Percentiles rank a stretch among this genome's conserved stretches.
Conservation (phyloP, 2,888 invertebrate species). For the Drosophila buzzatii region DNA sequence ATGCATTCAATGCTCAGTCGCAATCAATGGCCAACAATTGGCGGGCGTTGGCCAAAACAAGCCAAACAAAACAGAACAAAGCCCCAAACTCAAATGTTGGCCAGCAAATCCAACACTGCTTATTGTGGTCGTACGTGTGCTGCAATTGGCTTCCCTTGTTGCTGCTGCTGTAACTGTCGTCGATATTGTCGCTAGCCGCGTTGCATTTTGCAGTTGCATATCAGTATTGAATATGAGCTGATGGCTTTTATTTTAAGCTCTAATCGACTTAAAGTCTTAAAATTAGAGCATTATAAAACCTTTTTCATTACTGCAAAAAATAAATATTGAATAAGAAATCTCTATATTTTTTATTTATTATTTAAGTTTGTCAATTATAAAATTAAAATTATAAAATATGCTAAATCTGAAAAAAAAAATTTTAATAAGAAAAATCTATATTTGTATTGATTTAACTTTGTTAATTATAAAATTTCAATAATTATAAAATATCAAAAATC, state of each 20-base stretch:
- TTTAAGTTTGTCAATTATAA: too few relatives aligned
- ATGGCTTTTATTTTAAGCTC: background rate
- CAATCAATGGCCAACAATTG: conserved; percentile 53
- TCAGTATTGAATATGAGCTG: background rate
- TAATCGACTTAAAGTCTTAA: background rate
- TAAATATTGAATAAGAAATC: too few relatives aligned
- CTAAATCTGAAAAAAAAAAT: too few relatives aligned
- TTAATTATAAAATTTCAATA: too few relatives aligned
- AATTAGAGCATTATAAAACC: too few relatives aligned
- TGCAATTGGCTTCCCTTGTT: conserved; percentile 6
- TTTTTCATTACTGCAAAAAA: too few relatives aligned
- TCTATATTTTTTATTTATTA: too few relatives aligned
- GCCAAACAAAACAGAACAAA: conserved; percentile 24
- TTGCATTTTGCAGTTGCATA: background rate
- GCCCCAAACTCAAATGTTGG: conserved; percentile 44
- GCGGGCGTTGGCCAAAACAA: conserved; percentile 51
- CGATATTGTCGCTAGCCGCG: conserved; percentile 13
- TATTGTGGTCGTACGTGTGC: conserved; percentile 46
- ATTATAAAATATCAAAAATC: too few relatives aligned
- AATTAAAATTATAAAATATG: too few relatives aligned
- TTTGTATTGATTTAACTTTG: too few relatives aligned
- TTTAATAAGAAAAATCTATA: too few relatives aligned
- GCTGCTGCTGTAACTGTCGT: conserved; percentile 8
- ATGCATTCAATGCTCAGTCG: conserved; percentile 32
- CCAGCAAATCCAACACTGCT: conserved; percentile 16